Evolutionary conservation across 2,888 invertebrate genomes (phyloP).

Genomic region (Stenotaenia linearis): DNA sequence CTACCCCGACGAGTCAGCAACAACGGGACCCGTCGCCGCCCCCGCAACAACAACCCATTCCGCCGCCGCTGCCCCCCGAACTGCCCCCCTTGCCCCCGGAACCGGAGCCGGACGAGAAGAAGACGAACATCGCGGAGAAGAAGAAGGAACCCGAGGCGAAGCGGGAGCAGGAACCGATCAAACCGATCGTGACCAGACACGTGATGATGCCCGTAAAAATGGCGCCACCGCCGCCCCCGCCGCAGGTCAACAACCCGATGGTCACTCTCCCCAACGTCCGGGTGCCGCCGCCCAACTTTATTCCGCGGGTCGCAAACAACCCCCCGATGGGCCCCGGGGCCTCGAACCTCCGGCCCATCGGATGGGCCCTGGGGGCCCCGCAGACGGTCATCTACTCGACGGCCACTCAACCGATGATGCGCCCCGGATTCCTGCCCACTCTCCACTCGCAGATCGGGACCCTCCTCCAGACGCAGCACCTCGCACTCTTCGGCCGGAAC

Average conservation of each 20-base stretch:
- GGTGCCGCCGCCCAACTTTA: constrained; percentile 41
- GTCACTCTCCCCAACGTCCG: constrained; percentile 38
- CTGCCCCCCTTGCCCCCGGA: constrained; percentile 38
- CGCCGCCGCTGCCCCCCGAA: constrained; percentile 26
- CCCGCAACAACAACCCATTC: constrained; percentile 48
- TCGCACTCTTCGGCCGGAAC: constrained; percentile 32
- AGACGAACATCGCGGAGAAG: constrained; percentile 27
- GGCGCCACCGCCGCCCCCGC: constrained; percentile 6
- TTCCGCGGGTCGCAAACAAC: constrained; percentile 32
- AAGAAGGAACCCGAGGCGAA: not conserved
- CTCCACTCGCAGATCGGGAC: constrained; percentile 34
- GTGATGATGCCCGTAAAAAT: constrained; percentile 34
- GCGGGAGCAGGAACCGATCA: not conserved
- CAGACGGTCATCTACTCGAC: constrained; percentile 32
- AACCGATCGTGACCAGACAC: not conserved
- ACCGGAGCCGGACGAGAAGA: constrained; percentile 37
- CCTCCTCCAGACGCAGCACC: constrained; percentile 34
- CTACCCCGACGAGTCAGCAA: constrained; percentile 36
- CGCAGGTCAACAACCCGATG: constrained; percentile 35
- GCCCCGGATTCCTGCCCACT: constrained; percentile 36
- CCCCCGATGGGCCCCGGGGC: not conserved
- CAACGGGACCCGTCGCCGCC: constrained; percentile 49
- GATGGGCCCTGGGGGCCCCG: constrained; percentile 35
- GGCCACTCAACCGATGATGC: constrained; percentile 37
- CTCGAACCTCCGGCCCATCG: constrained; percentile 35